phyloP scores from a whole-genome alignment of 2,888 invertebrate genomes.

The Himalopsyche kuldschensis region DNA sequence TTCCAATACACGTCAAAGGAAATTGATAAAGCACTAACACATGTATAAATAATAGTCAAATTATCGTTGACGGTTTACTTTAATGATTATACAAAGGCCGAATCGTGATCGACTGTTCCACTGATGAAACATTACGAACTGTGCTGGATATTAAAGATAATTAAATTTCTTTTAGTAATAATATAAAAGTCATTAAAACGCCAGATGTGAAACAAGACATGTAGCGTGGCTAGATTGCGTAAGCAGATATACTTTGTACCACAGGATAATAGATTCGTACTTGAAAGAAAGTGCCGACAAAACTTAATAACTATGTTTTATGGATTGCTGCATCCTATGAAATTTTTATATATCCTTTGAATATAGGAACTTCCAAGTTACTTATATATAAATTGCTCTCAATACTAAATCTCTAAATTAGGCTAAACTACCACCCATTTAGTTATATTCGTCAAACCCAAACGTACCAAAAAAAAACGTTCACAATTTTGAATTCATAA shows the following conservation, averaged over 20 bases:
- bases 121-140: background rate
- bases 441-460: no score
- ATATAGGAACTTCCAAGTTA: no score
- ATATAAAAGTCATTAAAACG: background rate
- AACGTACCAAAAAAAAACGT: no score
- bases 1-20: no score
- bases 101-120: background rate
- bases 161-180: background rate
- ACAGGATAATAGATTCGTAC: background rate
- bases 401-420: no score
- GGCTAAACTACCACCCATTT: no score
- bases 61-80: background rate
- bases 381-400: no score
- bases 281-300: background rate
- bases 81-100: background rate
- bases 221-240: background rate
- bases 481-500: no score
- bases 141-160: background rate
- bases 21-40: no score
- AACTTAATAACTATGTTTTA: no score
- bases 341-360: no score
- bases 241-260: background rate
- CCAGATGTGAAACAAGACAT: background rate
- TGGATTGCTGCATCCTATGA: no score
- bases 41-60: background rate